Conservation (phyloP, 2,888 invertebrate species). For the Limnephilus auricula region DNA sequence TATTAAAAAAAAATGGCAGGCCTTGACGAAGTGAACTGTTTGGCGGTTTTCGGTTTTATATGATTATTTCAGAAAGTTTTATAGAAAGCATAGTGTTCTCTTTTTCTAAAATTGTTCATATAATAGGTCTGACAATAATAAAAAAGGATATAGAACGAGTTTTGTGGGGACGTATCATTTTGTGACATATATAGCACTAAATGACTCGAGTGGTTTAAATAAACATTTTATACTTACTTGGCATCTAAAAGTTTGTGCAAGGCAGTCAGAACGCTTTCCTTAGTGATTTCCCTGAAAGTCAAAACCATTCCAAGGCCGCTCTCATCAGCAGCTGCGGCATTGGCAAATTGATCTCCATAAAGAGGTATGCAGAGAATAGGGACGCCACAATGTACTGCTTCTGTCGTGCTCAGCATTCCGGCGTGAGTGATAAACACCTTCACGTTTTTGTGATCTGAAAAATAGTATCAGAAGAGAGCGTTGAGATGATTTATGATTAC, state of each 20-base stretch:
- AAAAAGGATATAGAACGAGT: no score
- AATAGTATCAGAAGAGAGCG: background rate
- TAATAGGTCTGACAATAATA: no score
- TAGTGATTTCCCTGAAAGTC: constrained; percentile 78
- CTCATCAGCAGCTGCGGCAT: constrained; percentile 80
- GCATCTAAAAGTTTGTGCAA: constrained; percentile 78
- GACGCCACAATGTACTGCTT: constrained; percentile 82
- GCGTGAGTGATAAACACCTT: constrained; percentile 83
- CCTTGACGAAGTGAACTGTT: no score
- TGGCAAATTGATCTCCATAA: constrained; percentile 84
- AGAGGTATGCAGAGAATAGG: constrained; percentile 83
- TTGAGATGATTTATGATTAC: background rate
- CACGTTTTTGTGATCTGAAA: constrained; percentile 82
- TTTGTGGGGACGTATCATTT: no score
- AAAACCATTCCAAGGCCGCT: constrained; percentile 80
- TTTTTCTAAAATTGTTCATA: no score
- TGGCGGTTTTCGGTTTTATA: no score
- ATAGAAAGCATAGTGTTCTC: no score
- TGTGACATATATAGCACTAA: no score
- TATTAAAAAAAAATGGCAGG: no score
- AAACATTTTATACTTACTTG: constrained; percentile 73
- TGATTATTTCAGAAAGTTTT: no score
- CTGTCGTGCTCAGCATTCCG: constrained; percentile 83
- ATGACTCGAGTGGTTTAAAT: no score
- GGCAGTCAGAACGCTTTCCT: constrained; percentile 76